Evolutionary conservation across 2,888 invertebrate species (phyloP).

Genomic region (Allygus modestus): DNA sequence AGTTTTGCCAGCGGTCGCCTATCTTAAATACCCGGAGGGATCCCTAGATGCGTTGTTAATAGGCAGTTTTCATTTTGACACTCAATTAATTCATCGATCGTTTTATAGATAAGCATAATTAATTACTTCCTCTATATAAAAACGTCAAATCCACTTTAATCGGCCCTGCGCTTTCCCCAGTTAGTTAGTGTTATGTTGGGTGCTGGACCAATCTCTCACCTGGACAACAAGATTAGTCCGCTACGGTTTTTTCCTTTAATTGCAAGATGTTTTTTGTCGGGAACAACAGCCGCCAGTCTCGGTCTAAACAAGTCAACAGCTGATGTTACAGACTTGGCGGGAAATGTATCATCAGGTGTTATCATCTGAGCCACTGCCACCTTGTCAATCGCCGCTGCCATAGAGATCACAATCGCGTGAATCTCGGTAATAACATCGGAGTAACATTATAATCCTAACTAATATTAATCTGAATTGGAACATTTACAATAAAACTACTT

Average conservation of each 20-base stretch:
- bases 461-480: not conserved
- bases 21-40: not conserved
- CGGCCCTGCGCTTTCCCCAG: not conserved
- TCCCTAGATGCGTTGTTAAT: not conserved
- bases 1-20: no score
- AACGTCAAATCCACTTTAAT: not conserved
- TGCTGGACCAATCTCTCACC: not conserved
- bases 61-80: conserved; percentile 9
- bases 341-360: not conserved
- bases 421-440: not conserved
- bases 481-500: no score
- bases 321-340: conserved; percentile 17
- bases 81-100: not conserved
- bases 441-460: not conserved
- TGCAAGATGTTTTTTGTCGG: not conserved
- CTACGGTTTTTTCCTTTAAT: conserved; percentile 5
- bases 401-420: not conserved
- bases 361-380: not conserved
- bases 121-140: not conserved
- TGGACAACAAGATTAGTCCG: not conserved
- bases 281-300: not conserved
- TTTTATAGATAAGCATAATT: not conserved
- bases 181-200: not conserved
- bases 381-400: not conserved
- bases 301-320: not conserved